Evolutionary conservation across 2,797 vertebrate genomes (phyloP).

Genomic region (Ceyx erithaca): DNA sequence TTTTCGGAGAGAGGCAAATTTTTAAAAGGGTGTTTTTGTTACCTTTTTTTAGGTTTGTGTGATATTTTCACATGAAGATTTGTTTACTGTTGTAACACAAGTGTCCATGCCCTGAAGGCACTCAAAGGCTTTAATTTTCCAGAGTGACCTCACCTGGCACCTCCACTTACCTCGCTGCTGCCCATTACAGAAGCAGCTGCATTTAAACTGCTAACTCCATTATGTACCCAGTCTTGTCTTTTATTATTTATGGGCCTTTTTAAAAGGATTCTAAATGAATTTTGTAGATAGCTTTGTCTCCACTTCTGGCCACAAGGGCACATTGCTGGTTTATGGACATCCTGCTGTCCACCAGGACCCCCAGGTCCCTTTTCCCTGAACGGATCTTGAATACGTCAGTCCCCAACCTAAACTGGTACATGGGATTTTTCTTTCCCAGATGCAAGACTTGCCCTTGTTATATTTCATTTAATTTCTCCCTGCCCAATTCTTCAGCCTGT

Average conservation of each 20-base stretch:
- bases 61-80: neutral
- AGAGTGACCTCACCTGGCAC: neutral
- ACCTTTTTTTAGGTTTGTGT: neutral
- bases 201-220: neutral
- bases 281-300: neutral
- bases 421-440: no score
- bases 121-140: neutral
- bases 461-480: no score
- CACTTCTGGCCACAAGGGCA: neutral
- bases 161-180: neutral
- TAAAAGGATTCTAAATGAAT: neutral
- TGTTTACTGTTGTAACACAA: neutral
- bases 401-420: no score
- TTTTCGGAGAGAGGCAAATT: neutral
- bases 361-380: no score
- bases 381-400: no score
- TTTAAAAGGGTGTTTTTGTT: neutral
- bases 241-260: neutral
- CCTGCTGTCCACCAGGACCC: no score
- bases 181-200: neutral
- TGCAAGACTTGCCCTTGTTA: no score
- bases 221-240: neutral
- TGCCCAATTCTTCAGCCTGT: no score
- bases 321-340: no score
- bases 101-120: neutral